A percentile compares a stretch with the other conserved stretches of the same genome.
phyloP scores from a whole-genome alignment of 2,797 vertebrate species.

The Eidolon dupreanum region DNA sequence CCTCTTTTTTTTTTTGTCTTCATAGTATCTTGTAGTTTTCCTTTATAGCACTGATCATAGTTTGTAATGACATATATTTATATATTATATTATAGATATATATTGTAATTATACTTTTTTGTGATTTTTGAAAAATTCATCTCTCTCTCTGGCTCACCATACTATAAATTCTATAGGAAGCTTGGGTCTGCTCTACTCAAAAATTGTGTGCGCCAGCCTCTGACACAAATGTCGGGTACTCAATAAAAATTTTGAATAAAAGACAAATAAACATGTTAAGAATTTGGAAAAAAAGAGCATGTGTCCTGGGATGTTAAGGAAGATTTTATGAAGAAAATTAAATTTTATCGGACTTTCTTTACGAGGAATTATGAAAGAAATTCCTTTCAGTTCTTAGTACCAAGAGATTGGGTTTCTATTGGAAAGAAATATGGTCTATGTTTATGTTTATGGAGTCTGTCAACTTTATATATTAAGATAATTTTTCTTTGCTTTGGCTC shows the following conservation, averaged over 20 bases:
- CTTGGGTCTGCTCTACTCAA: neutral
- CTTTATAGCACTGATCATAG: neutral
- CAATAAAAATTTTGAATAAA: neutral
- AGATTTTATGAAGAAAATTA: neutral
- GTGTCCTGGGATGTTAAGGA: neutral
- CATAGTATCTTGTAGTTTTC: neutral
- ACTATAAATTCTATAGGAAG: neutral
- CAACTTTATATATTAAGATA: neutral
- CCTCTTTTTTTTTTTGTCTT: neutral
- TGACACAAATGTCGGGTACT: neutral
- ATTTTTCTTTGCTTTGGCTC: constrained; percentile 17
- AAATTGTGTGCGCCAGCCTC: neutral
- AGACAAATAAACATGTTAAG: neutral
- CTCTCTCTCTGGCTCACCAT: neutral
- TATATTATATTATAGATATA: neutral
- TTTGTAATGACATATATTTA: neutral
- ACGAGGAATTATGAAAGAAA: neutral
- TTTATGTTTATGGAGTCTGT: neutral
- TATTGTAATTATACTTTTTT: neutral
- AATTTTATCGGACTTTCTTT: neutral
- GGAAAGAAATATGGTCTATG: neutral
- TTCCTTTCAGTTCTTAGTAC: neutral
- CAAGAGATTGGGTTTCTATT: neutral
- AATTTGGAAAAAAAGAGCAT: neutral
- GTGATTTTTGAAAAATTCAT: neutral